Evolutionary conservation across 2,113 vertebrate species (phyloP), one percentile per base, ranked within the genome.

Genomic region (Pedetes capensis): DNA sequence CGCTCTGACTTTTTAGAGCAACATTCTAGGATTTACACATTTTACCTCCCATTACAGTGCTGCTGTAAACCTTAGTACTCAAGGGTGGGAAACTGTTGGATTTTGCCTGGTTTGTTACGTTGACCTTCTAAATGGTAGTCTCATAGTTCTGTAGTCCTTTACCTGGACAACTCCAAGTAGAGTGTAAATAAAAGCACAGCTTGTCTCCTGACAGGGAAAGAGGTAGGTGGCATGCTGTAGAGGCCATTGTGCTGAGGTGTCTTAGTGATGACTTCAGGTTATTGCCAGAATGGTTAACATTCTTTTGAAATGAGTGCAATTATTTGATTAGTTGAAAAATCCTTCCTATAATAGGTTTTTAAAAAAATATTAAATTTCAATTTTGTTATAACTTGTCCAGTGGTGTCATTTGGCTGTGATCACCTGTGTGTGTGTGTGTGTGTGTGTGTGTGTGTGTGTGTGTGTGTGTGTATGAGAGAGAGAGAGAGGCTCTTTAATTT

Each of bases 291-390:
- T 23, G 1, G 51, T 29, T 23, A 42, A 61, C 22, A 1, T 20
- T 93, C 66, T 61, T 93, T 76, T 95, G 55, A 39, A 95, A 55
- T 80, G 81, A 74, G 78, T 37, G 81, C 34, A 91, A 51, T 91
- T 76, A 79, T 39, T 89, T 94, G 87, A 95, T 93, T 39, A 81
- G 87, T 1, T 23, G 78, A 89, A 75, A 90, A 71, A 80, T 71
- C 3, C 37, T 37, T 96, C 93, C 92, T 37, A 78, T 91, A 53
- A 86, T 81, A 71, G 23, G 18, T 6, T 79, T 47, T 17, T 20
- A 25, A 75, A 75, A 76, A 82, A 61, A 4, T 9, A 63, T 94
- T 47, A 22, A 79, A 85, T 22, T 93, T 95, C 42, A 32, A 1
- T 91, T 89, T 93, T 55, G 42, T 87, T 75, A 42, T 68, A 42